These are phyloP conservation scores for Acromyrmex charruanus DNA, from an alignment of 1,140 invertebrate genomes.

Conservation along the genomic window DNA sequence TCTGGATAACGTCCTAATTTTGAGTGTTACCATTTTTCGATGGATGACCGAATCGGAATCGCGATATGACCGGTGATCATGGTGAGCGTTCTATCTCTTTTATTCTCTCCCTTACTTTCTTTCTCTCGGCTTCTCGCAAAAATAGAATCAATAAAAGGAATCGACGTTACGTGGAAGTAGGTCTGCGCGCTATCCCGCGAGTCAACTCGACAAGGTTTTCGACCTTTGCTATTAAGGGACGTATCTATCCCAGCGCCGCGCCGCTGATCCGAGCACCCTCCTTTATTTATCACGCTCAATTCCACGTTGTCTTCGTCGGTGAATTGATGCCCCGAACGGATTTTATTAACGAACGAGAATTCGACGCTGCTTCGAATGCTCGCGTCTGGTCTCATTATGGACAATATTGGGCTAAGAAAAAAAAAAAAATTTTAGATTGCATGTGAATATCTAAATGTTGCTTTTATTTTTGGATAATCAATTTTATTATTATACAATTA, in stretches of 20 bases:
- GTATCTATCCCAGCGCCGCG: conserved; percentile 51
- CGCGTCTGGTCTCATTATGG: neutral
- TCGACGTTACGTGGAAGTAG: conserved; percentile 66
- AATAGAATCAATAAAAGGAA: conserved; percentile 68
- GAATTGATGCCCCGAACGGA: conserved; percentile 40
- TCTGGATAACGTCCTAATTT: neutral
- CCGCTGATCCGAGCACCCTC: conserved; percentile 18
- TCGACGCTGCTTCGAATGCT: conserved; percentile 18
- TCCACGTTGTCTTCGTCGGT: conserved; percentile 33
- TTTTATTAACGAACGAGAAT: conserved; percentile 61
- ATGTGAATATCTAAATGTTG: neutral
- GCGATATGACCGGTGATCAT: neutral
- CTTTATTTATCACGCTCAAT: conserved; percentile 57
- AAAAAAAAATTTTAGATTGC: conserved; percentile 6
- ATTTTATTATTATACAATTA: conserved; percentile 25
- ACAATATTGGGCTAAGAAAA: neutral
- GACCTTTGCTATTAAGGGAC: conserved; percentile 69
- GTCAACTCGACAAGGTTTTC: conserved; percentile 69
- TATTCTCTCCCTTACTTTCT: neutral
- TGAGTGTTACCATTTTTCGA: conserved; percentile 38
- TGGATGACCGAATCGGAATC: conserved; percentile 10
- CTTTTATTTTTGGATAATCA: neutral
- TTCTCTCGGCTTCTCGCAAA: conserved; percentile 50
- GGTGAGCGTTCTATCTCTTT: conserved; percentile 30
- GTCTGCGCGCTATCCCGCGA: conserved; percentile 63